Evolutionary conservation across 2,113 vertebrate genomes (phyloP).

Genomic region (Crocuta crocuta): DNA sequence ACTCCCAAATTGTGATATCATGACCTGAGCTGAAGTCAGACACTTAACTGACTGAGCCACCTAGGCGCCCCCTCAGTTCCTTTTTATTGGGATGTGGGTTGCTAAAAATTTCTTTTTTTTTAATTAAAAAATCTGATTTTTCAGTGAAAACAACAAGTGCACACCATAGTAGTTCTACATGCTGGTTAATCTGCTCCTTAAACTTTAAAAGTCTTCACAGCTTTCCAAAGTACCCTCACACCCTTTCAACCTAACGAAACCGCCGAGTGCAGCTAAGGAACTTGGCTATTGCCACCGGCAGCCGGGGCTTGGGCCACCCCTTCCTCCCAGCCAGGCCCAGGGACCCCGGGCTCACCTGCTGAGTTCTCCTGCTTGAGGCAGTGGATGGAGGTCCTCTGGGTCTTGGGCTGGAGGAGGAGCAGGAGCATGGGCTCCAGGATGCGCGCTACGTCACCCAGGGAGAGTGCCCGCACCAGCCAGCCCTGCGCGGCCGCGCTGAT

Average conservation of each 20-base stretch:
- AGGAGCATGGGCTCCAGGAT: slow-evolving; percentile 97
- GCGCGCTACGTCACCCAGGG: slow-evolving; percentile 93
- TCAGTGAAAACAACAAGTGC: background rate
- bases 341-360: slow-evolving; percentile 85
- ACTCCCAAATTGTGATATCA: too few relatives aligned
- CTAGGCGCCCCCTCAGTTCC: too few relatives aligned
- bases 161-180: background rate
- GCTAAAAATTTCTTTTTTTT: background rate
- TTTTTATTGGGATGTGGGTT: background rate
- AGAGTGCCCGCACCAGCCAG: slow-evolving; percentile 95
- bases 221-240: background rate
- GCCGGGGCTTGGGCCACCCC: accelerated
- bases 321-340: accelerated
- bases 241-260: accelerated
- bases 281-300: accelerated
- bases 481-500: slow-evolving; percentile 94
- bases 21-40: too few relatives aligned
- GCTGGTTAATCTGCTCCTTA: background rate
- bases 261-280: background rate
- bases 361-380: slow-evolving; percentile 90
- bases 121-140: background rate
- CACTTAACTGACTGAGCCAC: too few relatives aligned
- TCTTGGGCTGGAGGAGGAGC: slow-evolving; percentile 95
- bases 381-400: slow-evolving; percentile 93
- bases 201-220: too few relatives aligned